Conservation (phyloP, 2,888 invertebrate genomes). For the Pediacus dermestoides region DNA sequence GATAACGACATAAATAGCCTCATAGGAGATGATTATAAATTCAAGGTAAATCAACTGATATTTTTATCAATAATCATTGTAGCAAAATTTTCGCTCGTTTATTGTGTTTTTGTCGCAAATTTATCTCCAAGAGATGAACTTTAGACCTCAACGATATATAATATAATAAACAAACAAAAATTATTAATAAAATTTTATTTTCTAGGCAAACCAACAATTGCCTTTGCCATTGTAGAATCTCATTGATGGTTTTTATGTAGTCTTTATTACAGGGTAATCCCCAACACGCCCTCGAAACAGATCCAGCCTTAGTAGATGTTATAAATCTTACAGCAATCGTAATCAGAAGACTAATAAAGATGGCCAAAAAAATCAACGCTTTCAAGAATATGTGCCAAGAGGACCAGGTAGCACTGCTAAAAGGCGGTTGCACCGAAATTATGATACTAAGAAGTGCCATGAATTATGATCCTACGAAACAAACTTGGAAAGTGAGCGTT, state of each 20-base stretch:
- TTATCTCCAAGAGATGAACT: no score
- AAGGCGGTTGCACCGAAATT: conserved; percentile 95
- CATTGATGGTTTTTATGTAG: no score
- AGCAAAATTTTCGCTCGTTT: no score
- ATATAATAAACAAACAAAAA: no score
- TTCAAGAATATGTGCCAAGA: conserved; percentile 93
- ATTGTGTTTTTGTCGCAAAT: no score
- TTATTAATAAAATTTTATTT: no score
- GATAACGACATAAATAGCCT: conserved; percentile 75
- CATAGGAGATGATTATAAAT: conserved; percentile 62
- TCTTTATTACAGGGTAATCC: conserved; percentile 25
- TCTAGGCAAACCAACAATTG: no score
- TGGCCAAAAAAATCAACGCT: conserved; percentile 80
- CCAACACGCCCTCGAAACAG: conserved; percentile 46
- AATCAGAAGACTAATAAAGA: conserved; percentile 79
- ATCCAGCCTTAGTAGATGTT: conserved; percentile 74
- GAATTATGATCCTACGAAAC: conserved; percentile 84
- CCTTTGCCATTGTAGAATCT: no score
- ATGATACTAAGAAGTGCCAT: conserved; percentile 90
- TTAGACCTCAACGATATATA: no score
- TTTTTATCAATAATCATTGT: no score
- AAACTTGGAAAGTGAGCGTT: conserved; percentile 89
- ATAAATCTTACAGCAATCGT: conserved; percentile 91
- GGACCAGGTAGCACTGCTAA: conserved; percentile 83
- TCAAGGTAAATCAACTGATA: conserved; percentile 51